These are phyloP conservation scores for Erebia aethiops DNA, from an alignment of 2,888 invertebrate genomes.

Conservation along the genomic window DNA sequence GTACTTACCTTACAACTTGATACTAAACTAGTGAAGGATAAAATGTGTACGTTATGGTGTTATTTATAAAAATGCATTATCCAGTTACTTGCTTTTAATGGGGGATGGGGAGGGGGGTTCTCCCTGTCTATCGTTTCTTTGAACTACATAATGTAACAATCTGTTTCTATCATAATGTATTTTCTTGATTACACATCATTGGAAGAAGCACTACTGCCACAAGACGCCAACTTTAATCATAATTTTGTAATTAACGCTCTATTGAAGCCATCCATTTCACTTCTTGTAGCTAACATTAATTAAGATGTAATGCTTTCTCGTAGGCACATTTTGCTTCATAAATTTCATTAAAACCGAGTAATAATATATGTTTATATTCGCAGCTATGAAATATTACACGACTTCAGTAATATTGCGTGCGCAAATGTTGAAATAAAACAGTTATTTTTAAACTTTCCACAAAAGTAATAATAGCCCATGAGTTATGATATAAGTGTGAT, in stretches of 20 bases:
- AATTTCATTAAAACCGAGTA: slow-evolving; percentile 36
- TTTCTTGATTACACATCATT: slow-evolving; percentile 24
- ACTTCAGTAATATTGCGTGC: slow-evolving; percentile 8
- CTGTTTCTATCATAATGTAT: neutral
- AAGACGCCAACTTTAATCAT: slow-evolving; percentile 38
- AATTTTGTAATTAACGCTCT: slow-evolving; percentile 41
- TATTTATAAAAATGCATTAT: too few relatives aligned
- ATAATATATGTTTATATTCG: slow-evolving; percentile 35
- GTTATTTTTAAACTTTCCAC: neutral
- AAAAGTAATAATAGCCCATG: neutral
- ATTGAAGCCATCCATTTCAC: slow-evolving; percentile 41
- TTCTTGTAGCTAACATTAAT: slow-evolving; percentile 39
- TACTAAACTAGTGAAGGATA: too few relatives aligned
- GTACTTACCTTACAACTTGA: neutral
- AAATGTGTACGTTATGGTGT: too few relatives aligned
- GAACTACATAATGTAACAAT: too few relatives aligned
- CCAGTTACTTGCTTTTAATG: too few relatives aligned
- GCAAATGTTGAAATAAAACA: neutral
- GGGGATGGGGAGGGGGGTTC: too few relatives aligned
- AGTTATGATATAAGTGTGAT: too few relatives aligned
- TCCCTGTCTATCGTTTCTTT: too few relatives aligned
- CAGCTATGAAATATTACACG: slow-evolving; percentile 14
- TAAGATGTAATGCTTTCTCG: slow-evolving; percentile 38
- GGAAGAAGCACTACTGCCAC: slow-evolving; percentile 31
- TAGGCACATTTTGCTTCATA: slow-evolving; percentile 37